Percentiles rank a stretch among this genome's conserved stretches.
These are phyloP conservation scores for Peromyscus californicus DNA, from an alignment of 2,113 vertebrate genomes.

Conservation along the genomic window DNA sequence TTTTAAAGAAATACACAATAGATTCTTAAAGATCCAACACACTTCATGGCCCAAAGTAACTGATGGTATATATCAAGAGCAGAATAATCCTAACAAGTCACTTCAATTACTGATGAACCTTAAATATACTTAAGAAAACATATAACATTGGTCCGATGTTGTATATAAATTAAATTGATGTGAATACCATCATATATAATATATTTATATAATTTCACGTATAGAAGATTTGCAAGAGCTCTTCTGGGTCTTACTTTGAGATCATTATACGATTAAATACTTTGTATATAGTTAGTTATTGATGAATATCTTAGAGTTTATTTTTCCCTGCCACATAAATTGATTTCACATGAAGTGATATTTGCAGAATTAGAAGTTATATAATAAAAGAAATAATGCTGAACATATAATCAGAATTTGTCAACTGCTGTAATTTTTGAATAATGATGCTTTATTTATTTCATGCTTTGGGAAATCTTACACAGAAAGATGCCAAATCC, in stretches of 20 bases:
- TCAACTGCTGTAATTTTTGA: not conserved
- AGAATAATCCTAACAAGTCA: not conserved
- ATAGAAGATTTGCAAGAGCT: not conserved
- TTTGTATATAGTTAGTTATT: not conserved
- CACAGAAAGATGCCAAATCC: not conserved
- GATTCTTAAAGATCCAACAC: not conserved
- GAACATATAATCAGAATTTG: slow-evolving; percentile 27
- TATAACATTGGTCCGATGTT: not conserved
- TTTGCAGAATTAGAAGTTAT: not conserved
- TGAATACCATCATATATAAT: not conserved
- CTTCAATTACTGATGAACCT: not conserved
- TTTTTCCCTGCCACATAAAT: not conserved
- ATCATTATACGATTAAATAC: not conserved
- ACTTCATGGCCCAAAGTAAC: not conserved
- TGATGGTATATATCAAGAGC: not conserved
- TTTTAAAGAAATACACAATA: not conserved
- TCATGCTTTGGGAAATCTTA: not conserved
- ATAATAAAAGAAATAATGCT: not conserved
- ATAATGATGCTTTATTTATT: slow-evolving; percentile 34
- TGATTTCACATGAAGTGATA: not conserved
- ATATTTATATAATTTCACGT: no score
- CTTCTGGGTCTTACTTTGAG: not conserved
- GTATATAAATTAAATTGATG: not conserved
- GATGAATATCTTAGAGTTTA: not conserved
- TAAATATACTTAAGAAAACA: not conserved